Percentiles rank a stretch among this genome's conserved stretches.
Conservation (phyloP, 2,113 vertebrate species). For the Pelusios castaneus region DNA sequence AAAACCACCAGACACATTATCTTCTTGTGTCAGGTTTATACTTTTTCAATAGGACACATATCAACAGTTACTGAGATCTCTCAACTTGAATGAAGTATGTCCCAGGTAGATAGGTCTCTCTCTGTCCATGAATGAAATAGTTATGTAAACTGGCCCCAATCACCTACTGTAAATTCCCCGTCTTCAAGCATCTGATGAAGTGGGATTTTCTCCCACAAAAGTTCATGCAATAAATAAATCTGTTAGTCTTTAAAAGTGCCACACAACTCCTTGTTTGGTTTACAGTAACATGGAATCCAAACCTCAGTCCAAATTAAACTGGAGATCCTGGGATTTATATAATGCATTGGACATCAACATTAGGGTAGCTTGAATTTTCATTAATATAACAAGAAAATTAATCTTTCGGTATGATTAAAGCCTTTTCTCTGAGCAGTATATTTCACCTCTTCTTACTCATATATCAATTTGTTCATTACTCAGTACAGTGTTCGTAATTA, state of each 20-base stretch:
- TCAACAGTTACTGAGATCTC: neutral
- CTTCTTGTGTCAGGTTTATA: neutral
- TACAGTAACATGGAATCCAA: neutral
- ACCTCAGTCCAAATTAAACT: neutral
- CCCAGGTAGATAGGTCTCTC: neutral
- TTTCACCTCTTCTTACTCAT: neutral
- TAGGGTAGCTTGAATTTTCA: neutral
- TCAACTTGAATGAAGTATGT: neutral
- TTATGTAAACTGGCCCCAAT: neutral
- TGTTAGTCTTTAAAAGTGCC: too few relatives aligned
- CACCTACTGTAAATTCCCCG: neutral
- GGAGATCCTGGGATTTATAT: neutral
- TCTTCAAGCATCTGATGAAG: too few relatives aligned
- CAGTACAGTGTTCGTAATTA: neutral
- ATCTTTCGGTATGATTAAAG: slow-evolving; percentile 3
- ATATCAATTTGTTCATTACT: neutral
- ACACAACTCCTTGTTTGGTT: too few relatives aligned
- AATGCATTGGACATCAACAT: neutral
- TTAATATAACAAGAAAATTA: neutral
- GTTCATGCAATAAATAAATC: too few relatives aligned
- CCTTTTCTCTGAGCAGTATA: neutral
- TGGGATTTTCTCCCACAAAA: too few relatives aligned
- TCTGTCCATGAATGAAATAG: neutral
- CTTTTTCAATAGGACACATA: neutral
- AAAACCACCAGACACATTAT: neutral